Percentiles rank a stretch among this genome's conserved stretches.
Evolutionary conservation across 1,140 invertebrate genomes (phyloP).

Genomic region (Leptopilina clavipes): DNA sequence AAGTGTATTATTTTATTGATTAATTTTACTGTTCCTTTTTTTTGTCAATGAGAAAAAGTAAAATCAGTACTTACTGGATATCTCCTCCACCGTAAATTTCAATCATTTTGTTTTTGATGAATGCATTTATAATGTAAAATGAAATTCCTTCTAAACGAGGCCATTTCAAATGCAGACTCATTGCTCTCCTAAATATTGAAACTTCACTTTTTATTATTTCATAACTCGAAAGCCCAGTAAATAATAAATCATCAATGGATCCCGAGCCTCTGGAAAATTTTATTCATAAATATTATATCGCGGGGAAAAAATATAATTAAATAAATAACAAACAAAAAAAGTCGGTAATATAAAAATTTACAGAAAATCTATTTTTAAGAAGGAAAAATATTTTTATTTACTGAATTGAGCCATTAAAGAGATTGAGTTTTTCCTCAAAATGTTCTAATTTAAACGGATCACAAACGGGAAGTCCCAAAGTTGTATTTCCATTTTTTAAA

Average conservation of each 20-base stretch:
- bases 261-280: background rate
- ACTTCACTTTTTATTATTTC: background rate
- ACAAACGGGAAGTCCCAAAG: constrained; percentile 41
- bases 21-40: background rate
- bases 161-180: background rate
- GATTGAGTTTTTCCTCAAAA: background rate
- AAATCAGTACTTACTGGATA: background rate
- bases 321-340: no score
- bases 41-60: background rate
- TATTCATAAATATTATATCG: background rate
- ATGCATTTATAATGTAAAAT: constrained; percentile 6
- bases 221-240: background rate
- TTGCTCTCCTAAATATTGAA: background rate
- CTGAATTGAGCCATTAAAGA: background rate
- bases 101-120: constrained; percentile 9
- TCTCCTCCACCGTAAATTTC: constrained; percentile 3
- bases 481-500: constrained; percentile 37
- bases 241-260: background rate
- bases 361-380: background rate
- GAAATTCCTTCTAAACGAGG: constrained; percentile 5
- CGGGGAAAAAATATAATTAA: background rate
- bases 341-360: no score
- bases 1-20: background rate
- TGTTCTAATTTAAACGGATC: constrained; percentile 37
- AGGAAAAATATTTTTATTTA: background rate